Percentiles rank a stretch among this genome's conserved stretches.
Evolutionary conservation across 1,140 invertebrate genomes (phyloP).

Genomic region (Papilio dardanus): DNA sequence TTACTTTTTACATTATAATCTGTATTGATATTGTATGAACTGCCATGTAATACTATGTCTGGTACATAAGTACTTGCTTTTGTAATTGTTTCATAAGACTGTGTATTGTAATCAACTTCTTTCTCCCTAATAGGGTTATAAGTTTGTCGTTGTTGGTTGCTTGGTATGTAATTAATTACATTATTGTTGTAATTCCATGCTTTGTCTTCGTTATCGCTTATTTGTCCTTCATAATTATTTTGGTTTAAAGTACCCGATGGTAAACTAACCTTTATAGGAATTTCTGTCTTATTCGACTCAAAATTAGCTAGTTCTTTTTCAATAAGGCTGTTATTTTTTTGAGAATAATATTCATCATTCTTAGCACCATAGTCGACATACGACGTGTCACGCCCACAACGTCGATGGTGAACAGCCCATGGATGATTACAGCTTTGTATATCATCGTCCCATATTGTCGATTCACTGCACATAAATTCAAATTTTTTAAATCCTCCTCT

Average conservation of each 20-base stretch:
- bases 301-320: not conserved
- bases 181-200: not conserved
- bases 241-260: conserved; percentile 30
- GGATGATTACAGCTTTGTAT: conserved; percentile 87
- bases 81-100: conserved; percentile 29
- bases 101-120: conserved; percentile 27
- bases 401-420: conserved; percentile 80
- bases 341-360: not conserved
- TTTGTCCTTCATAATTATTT: conserved; percentile 48
- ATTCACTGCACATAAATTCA: conserved; percentile 87
- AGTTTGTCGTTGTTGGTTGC: conserved; percentile 19
- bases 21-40: conserved; percentile 19
- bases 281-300: conserved; percentile 9
- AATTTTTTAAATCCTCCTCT: conserved; percentile 84
- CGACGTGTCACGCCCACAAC: conserved; percentile 54
- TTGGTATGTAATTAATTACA: not conserved
- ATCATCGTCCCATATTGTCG: conserved; percentile 88
- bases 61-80: conserved; percentile 8
- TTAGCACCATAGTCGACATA: conserved; percentile 23
- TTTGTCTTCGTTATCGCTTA: conserved; percentile 38
- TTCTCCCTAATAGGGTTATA: conserved; percentile 20
- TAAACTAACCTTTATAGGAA: not conserved
- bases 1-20: conserved; percentile 41
- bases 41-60: conserved; percentile 15
- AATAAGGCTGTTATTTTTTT: not conserved